Conservation (phyloP, 2,113 vertebrate species). For the Lipotes vexillifer region DNA sequence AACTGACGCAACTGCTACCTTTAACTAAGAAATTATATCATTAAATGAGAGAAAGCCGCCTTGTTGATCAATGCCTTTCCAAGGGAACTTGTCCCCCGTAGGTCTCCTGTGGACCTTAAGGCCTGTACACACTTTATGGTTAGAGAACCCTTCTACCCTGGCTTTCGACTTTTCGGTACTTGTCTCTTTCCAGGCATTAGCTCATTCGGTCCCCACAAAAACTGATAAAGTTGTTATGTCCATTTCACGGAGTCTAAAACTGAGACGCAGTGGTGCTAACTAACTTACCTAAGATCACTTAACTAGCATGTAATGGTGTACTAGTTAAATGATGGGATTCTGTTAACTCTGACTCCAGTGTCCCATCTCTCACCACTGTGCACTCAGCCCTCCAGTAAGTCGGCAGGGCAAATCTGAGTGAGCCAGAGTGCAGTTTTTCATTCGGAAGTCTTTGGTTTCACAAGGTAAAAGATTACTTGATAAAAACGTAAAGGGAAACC, state of each 20-base stretch:
- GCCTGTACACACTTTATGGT: slow-evolving; percentile 66
- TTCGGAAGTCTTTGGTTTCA: neutral
- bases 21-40: slow-evolving; percentile 56
- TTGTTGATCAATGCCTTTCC: slow-evolving; percentile 56
- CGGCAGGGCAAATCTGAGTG: neutral
- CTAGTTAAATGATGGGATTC: neutral
- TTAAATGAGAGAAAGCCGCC: slow-evolving; percentile 50
- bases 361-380: accelerated
- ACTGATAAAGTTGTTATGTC: neutral
- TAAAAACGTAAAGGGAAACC: neutral
- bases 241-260: neutral
- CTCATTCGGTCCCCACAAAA: neutral
- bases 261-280: neutral
- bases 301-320: neutral
- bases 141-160: slow-evolving; percentile 51
- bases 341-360: no score
- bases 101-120: neutral
- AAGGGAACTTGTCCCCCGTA: slow-evolving; percentile 63
- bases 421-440: neutral
- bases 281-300: neutral
- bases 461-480: neutral
- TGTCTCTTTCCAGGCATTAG: neutral
- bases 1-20: slow-evolving; percentile 43
- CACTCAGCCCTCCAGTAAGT: neutral
- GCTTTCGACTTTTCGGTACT: slow-evolving; percentile 49